phyloP scores from a whole-genome alignment of 2,888 invertebrate genomes.

The Agrotis ipsilon region DNA sequence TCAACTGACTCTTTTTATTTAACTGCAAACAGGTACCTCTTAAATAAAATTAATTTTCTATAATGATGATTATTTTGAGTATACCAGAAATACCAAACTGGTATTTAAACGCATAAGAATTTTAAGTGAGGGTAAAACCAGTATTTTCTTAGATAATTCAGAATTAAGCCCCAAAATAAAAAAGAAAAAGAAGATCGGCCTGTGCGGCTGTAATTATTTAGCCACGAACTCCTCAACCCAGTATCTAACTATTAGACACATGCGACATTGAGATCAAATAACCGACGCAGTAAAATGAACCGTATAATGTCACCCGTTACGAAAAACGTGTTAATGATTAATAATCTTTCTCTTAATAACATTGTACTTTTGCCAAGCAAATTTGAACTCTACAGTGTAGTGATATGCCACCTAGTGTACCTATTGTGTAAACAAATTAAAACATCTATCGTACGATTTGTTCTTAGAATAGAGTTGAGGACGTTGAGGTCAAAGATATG shows the following conservation, averaged over 20 bases:
- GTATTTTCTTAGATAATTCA: not conserved
- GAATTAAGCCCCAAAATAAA: not conserved
- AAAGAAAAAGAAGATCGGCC: too few relatives aligned
- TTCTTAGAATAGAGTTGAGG: conserved; percentile 37
- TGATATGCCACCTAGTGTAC: conserved; percentile 1
- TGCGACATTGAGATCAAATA: conserved; percentile 33
- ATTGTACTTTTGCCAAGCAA: conserved; percentile 16
- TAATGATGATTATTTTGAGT: not conserved
- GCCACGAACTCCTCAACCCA: conserved; percentile 32
- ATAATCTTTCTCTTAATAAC: conserved; percentile 21
- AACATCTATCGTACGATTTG: conserved; percentile 13
- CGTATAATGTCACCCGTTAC: conserved; percentile 19
- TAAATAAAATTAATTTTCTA: not conserved
- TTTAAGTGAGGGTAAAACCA: not conserved
- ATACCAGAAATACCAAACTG: not conserved
- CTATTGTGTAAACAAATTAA: conserved; percentile 22
- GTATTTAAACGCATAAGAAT: not conserved
- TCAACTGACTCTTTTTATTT: conserved; percentile 9
- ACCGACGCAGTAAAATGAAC: conserved; percentile 30
- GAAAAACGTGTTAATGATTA: conserved; percentile 37
- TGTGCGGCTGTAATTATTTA: too few relatives aligned
- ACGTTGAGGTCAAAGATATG: conserved; percentile 40
- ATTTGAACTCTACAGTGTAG: conserved; percentile 21
- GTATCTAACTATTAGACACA: conserved; percentile 15
- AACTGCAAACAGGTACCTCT: not conserved